Percentiles rank a stretch among this genome's conserved stretches.
These are phyloP conservation scores for Sinodicranocentrus sp. DNA, from an alignment of 2,888 invertebrate species.

Conservation along the genomic window DNA sequence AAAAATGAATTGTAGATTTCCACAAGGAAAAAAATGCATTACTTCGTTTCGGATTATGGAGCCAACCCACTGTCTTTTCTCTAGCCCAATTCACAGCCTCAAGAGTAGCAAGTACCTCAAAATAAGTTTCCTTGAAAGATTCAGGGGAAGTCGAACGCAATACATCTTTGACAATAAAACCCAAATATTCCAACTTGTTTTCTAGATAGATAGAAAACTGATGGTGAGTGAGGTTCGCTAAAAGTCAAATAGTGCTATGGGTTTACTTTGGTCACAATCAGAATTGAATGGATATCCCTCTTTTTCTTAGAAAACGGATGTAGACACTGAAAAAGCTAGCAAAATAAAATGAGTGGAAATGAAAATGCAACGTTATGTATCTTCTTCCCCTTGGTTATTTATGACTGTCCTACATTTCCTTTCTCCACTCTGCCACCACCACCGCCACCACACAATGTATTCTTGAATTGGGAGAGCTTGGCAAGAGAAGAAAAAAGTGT, in stretches of 20 bases:
- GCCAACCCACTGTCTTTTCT: conserved; percentile 11
- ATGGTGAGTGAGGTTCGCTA: too few relatives aligned
- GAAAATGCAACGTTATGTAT: conserved; percentile 46
- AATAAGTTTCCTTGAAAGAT: too few relatives aligned
- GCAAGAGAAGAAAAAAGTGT: conserved; percentile 38
- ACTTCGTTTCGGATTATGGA: conserved; percentile 1
- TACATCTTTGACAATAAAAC: too few relatives aligned
- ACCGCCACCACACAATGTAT: not conserved
- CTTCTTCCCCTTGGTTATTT: conserved; percentile 34
- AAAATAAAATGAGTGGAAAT: conserved; percentile 28
- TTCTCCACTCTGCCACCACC: conserved; percentile 18
- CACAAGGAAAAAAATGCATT: not conserved
- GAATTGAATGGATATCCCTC: too few relatives aligned
- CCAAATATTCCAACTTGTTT: too few relatives aligned
- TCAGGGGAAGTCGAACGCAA: too few relatives aligned
- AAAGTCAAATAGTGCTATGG: too few relatives aligned
- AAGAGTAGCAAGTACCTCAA: too few relatives aligned
- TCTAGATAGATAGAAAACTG: too few relatives aligned
- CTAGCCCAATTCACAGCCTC: too few relatives aligned
- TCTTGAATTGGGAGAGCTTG: not conserved
- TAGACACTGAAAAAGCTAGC: not conserved
- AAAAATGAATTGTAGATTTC: conserved; percentile 43
- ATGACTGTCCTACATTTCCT: conserved; percentile 50
- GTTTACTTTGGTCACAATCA: too few relatives aligned
- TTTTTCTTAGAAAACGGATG: too few relatives aligned